Conservation (phyloP, 2,797 vertebrate genomes). For the Gastrophryne carolinensis region DNA sequence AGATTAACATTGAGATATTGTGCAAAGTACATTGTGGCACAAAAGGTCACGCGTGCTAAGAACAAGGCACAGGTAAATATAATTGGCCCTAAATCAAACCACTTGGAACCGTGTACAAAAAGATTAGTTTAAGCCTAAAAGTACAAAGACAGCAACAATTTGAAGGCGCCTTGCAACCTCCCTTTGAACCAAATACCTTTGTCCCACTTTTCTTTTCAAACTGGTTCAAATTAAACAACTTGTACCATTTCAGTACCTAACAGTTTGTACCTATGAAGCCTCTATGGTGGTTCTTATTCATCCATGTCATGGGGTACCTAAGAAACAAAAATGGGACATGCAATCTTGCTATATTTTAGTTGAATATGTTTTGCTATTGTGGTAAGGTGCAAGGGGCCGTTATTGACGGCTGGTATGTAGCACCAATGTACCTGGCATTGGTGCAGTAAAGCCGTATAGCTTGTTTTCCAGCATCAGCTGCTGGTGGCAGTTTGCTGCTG, state of each 20-base stretch:
- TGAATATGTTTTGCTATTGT: no score
- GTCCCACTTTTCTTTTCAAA: no score
- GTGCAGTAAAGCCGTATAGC: no score
- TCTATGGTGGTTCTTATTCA: not conserved
- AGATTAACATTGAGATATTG: not conserved
- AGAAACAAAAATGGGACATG: no score
- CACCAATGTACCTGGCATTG: no score
- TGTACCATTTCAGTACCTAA: not conserved
- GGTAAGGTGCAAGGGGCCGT: no score
- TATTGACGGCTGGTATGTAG: no score
- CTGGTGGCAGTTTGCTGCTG: no score
- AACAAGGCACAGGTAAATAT: not conserved
- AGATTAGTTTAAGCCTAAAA: not conserved
- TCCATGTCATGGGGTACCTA: not conserved
- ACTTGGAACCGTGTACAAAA: not conserved
- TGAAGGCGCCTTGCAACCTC: not conserved
- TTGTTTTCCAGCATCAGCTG: no score
- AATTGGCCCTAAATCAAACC: not conserved
- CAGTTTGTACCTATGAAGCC: not conserved
- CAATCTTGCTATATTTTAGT: no score
- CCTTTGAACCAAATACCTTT: no score
- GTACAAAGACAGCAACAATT: not conserved
- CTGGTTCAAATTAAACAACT: no score
- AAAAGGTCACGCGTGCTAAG: slow-evolving; percentile 16
- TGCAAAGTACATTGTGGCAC: not conserved